Conservation (phyloP, 2,113 vertebrate species). For the Porphyrio hochstetteri region DNA sequence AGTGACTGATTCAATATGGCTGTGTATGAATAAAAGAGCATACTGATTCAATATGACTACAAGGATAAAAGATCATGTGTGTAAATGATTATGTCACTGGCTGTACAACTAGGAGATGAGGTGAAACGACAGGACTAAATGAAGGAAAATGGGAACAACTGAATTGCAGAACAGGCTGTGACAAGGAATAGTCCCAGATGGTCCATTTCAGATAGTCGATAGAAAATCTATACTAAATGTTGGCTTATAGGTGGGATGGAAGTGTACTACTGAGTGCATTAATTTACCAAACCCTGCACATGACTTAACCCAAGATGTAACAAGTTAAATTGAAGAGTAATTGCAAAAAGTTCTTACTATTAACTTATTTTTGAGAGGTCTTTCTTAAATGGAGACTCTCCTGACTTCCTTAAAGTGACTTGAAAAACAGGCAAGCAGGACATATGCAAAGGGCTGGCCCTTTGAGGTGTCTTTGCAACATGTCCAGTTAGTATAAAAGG, state of each 20-base stretch:
- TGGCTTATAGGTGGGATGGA: not conserved
- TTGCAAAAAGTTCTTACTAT: not conserved
- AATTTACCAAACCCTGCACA: not conserved
- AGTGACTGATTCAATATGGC: slow-evolving; percentile 13
- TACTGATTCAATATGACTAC: not conserved
- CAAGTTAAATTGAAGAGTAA: not conserved
- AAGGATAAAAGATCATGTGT: not conserved
- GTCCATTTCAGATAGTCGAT: not conserved
- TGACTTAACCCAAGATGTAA: not conserved
- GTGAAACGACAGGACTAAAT: not conserved
- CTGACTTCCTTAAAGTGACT: not conserved
- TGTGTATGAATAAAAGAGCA: not conserved
- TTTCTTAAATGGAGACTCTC: not conserved
- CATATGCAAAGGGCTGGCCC: not conserved
- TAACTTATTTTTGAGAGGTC: not conserved
- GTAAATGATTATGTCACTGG: not conserved
- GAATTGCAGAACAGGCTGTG: not conserved
- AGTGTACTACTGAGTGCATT: not conserved
- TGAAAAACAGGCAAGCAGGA: not conserved
- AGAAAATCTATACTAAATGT: not conserved
- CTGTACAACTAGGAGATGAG: not conserved
- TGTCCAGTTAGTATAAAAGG: not conserved
- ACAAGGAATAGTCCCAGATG: not conserved
- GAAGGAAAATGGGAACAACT: not conserved
- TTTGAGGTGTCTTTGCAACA: not conserved